Evolutionary conservation across 2,888 invertebrate genomes (phyloP), one percentile per base, ranked within the genome.

Genomic region (Celastrina argiolus): DNA sequence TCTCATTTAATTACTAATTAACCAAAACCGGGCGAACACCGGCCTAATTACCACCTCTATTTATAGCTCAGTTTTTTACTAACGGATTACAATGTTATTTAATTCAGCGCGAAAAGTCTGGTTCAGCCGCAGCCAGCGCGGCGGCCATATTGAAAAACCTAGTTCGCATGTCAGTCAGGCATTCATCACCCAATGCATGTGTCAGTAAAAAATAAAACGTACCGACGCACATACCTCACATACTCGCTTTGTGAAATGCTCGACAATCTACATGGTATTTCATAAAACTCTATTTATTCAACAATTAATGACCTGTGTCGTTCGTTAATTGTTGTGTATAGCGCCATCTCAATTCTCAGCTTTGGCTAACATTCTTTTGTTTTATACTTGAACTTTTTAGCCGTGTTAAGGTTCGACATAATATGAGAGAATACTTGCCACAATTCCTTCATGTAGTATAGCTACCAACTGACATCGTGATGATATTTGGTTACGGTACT

Each of bases 131-230:
- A 36, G 41, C 14, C 14, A 41, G 18, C 26, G 22, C 3, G n/a
- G 58, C 59, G 34, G 51, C 22, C 59, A 36, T 16, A 34, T 34
- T n/a, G 22, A 61, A 61, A 61, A 61, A 61, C 18, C 36, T 61
- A 61, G 39, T 61, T 61, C 61, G 61, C 61, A 61, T 61, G 61
- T 61, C 61, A 39, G 61, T 61, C 61, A 39, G 22, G 22, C 61
- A 61, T 61, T 39, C 61, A 61, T 61, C 61, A 61, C 61, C 61
- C 61, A 36, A 56, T 56, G 58, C 31, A 58, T 36, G 61, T 10
- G 34, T 61, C 31, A 36, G 61, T 39, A 36, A 61, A 61, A 61
- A 61, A 36, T 22, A 1, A 61, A 61, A 36, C 14, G 61, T 61
- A 39, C 61, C 61, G 61, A 61, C 61, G 61, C 61, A 61, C 22